Evolutionary conservation across 2,888 invertebrate genomes (phyloP).

Genomic region (Lasioglossum lativentre): DNA sequence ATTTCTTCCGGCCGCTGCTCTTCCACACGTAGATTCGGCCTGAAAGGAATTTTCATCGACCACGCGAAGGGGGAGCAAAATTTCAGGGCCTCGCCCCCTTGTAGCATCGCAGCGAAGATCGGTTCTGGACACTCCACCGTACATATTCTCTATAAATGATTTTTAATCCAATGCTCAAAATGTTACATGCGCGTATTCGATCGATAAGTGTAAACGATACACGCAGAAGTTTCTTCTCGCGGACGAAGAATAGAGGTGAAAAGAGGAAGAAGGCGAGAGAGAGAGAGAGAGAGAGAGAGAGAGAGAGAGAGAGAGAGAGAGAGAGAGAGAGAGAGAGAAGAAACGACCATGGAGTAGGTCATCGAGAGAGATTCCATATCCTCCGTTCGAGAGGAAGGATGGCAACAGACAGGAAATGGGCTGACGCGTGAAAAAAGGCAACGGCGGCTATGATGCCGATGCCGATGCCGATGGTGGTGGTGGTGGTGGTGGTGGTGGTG

Average conservation of each 20-base stretch:
- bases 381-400: slow-evolving; percentile 44
- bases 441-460: background rate
- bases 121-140: too few relatives aligned
- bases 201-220: background rate
- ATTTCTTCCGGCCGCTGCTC: slow-evolving; percentile 16
- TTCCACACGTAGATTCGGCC: background rate
- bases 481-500: background rate
- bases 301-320: slow-evolving; percentile 17
- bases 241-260: background rate
- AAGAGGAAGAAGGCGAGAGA: background rate
- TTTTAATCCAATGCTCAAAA: too few relatives aligned
- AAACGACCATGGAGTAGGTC: slow-evolving; percentile 30
- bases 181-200: background rate
- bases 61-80: background rate
- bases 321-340: too few relatives aligned
- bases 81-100: too few relatives aligned
- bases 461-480: background rate
- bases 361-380: slow-evolving; percentile 48
- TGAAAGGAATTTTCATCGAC: background rate
- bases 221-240: background rate
- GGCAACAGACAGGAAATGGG: slow-evolving; percentile 54
- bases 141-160: too few relatives aligned
- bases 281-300: slow-evolving; percentile 27
- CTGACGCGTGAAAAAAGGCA: slow-evolving; percentile 38
- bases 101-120: too few relatives aligned